Conservation (phyloP, 2,888 invertebrate species). For the Bellardia bayeri region DNA sequence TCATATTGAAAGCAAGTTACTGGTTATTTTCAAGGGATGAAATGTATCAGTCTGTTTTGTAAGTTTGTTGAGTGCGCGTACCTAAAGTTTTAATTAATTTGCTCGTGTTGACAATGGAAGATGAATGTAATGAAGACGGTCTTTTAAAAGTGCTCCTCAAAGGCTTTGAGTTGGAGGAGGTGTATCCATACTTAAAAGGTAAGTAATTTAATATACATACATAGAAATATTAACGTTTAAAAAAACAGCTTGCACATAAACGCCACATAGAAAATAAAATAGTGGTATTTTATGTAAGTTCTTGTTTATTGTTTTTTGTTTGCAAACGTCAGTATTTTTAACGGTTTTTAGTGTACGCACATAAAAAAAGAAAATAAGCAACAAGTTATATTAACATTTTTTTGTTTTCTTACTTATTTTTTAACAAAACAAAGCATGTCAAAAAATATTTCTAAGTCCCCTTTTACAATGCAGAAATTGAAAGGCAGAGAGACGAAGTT, state of each 20-base stretch:
- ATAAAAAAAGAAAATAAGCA: not conserved
- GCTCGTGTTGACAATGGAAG: not conserved
- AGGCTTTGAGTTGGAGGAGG: not conserved
- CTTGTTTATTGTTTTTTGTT: not conserved
- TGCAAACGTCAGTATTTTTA: not conserved
- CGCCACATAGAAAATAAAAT: not conserved
- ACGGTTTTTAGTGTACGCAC: not conserved
- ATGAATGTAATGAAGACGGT: not conserved
- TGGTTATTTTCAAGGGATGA: not conserved
- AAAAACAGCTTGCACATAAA: not conserved
- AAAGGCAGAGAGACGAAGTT: no score
- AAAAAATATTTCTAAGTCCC: no score
- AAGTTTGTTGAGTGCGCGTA: not conserved
- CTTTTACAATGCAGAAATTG: no score
- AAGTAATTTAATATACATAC: not conserved
- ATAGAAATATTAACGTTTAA: not conserved
- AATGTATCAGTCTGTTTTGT: constrained; percentile 2
- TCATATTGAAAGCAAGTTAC: not conserved
- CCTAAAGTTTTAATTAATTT: not conserved
- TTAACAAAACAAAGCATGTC: no score
- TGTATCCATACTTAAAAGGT: not conserved
- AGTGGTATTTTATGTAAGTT: not conserved
- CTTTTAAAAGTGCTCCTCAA: no score
- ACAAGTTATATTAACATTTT: no score
- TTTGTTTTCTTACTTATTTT: no score